Percentiles rank a stretch among this genome's conserved stretches.
Conservation (phyloP, 1,140 invertebrate species). For the Nomia melanderi region DNA sequence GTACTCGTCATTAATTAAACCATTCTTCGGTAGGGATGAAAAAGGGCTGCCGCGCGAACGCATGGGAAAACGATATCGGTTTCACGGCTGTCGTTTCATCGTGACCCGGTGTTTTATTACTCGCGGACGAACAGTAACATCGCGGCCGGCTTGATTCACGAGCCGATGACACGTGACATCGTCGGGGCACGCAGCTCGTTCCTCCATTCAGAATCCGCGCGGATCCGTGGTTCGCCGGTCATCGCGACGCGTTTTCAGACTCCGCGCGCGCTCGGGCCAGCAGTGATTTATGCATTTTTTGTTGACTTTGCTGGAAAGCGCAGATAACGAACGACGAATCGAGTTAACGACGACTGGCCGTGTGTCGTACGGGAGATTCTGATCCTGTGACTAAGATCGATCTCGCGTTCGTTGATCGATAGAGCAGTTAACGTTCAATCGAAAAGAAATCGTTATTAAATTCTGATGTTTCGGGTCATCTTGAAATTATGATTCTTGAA, state of each 20-base stretch:
- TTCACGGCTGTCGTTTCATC: conserved; percentile 14
- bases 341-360: neutral
- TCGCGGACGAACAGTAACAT: neutral
- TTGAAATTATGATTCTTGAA: no score
- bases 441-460: no score
- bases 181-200: conserved; percentile 12
- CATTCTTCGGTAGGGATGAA: neutral
- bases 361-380: neutral
- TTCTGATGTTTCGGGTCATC: no score
- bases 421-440: no score
- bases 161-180: neutral
- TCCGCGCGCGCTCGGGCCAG: neutral
- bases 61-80: neutral
- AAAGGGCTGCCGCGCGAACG: no score
- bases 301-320: conserved; percentile 9
- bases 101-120: neutral
- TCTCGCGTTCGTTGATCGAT: no score
- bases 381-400: no score
- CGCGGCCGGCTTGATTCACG: neutral
- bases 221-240: conserved; percentile 11
- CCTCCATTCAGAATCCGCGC: neutral
- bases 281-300: conserved; percentile 42
- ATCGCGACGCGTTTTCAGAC: neutral
- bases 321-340: conserved; percentile 19
- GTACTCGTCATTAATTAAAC: neutral